Evolutionary conservation across 2,888 invertebrate genomes (phyloP).

Genomic region (Callosobruchus maculatus): DNA sequence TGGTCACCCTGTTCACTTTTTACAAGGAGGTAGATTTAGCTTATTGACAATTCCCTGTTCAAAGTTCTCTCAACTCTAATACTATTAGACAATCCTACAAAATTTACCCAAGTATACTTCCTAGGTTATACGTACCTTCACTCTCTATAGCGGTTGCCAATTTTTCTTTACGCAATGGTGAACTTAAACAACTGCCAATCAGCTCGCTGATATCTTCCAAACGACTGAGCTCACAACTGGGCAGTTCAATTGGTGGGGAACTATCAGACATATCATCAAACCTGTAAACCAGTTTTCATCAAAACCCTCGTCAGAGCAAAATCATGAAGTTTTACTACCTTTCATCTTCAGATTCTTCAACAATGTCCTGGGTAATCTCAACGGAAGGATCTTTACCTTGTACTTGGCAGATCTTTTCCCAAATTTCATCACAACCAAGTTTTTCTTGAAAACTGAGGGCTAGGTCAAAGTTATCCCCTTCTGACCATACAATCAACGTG

Average conservation of each 20-base stretch:
- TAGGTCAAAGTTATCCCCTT: conserved; percentile 98
- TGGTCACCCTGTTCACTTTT: too few relatives aligned
- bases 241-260: conserved; percentile 90
- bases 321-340: conserved; percentile 23
- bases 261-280: conserved; percentile 96
- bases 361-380: conserved; percentile 95
- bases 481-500: conserved; percentile 99
- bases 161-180: conserved; percentile 90
- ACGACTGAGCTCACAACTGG: conserved; percentile 89
- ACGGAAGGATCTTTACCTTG: conserved; percentile 99
- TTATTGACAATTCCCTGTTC: too few relatives aligned
- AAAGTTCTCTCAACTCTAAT: too few relatives aligned
- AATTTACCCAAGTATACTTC: not conserved
- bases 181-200: conserved; percentile 82
- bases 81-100: too few relatives aligned
- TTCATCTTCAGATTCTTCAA: conserved; percentile 95
- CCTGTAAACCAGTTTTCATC: conserved; percentile 37
- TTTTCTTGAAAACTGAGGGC: conserved; percentile 99
- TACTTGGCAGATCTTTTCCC: conserved; percentile 98
- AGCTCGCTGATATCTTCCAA: conserved; percentile 94
- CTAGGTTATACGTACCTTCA: conserved; percentile 53
- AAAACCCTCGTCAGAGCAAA: not conserved
- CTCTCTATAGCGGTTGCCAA: conserved; percentile 89
- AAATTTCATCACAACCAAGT: conserved; percentile 99
- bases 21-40: too few relatives aligned